These are phyloP conservation scores for Rallus limicola DNA, from an alignment of 2,113 vertebrate species.

Conservation along the genomic window DNA sequence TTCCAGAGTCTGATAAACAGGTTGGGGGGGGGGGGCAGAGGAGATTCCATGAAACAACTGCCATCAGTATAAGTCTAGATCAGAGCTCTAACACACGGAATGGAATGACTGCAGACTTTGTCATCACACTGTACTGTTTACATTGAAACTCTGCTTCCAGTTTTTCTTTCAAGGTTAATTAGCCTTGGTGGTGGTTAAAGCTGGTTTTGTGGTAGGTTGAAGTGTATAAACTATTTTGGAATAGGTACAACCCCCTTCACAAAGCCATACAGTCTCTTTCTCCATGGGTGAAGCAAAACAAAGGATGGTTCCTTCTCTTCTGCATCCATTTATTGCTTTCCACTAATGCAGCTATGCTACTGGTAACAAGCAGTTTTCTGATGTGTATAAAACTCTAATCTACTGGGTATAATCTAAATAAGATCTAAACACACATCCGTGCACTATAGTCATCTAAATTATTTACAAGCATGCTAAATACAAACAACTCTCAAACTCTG, in stretches of 20 bases:
- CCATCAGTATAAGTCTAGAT: background rate
- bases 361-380: background rate
- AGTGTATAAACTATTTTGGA: background rate
- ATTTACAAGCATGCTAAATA: constrained; percentile 30
- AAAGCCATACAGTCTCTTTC: background rate
- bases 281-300: background rate
- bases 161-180: background rate
- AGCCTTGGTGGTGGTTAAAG: background rate
- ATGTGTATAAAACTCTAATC: background rate
- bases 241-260: background rate
- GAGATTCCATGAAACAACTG: background rate
- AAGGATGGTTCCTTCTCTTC: background rate
- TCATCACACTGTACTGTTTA: background rate
- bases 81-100: background rate
- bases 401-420: constrained; percentile 19
- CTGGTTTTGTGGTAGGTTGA: background rate
- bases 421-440: constrained; percentile 23
- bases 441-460: constrained; percentile 34
- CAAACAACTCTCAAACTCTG: constrained; percentile 11
- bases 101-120: background rate
- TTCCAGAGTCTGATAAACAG: background rate
- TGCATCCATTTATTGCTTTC: background rate
- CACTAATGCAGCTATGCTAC: background rate
- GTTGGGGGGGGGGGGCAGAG: background rate
- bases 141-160: background rate